Conservation (phyloP, 2,113 vertebrate species). For the Sylvilagus bachmani region DNA sequence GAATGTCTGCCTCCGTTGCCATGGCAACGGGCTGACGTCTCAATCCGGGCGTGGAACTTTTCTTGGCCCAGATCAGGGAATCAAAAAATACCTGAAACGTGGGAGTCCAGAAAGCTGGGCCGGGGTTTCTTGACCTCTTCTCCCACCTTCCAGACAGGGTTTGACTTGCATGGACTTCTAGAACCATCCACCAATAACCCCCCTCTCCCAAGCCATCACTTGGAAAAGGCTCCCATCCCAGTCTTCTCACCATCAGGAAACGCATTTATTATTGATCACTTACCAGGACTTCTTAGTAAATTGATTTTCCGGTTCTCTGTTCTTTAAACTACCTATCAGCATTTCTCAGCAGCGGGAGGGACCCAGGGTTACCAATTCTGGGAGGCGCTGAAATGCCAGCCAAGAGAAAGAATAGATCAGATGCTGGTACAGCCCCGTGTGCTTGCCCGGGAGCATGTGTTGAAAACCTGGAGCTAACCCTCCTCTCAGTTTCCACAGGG, state of each 20-base stretch:
- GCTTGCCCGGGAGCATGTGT: no score
- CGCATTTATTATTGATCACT: slow-evolving; percentile 7
- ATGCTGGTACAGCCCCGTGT: no score
- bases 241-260: not conserved
- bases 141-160: not conserved
- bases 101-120: not conserved
- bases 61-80: not conserved
- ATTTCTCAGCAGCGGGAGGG: slow-evolving; percentile 11
- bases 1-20: slow-evolving; percentile 77
- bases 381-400: not conserved
- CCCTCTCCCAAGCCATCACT: not conserved
- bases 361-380: not conserved
- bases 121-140: not conserved
- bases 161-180: slow-evolving; percentile 32
- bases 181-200: not conserved
- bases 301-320: not conserved
- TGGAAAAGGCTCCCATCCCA: not conserved
- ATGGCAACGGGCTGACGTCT: slow-evolving; percentile 79
- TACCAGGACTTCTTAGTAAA: not conserved
- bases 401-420: not conserved
- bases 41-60: slow-evolving; percentile 65
- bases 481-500: not conserved
- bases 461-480: not conserved
- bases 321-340: not conserved
- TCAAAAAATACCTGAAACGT: not conserved